phyloP scores from a whole-genome alignment of 2,113 vertebrate species.

The Corythornis vintsioides region DNA sequence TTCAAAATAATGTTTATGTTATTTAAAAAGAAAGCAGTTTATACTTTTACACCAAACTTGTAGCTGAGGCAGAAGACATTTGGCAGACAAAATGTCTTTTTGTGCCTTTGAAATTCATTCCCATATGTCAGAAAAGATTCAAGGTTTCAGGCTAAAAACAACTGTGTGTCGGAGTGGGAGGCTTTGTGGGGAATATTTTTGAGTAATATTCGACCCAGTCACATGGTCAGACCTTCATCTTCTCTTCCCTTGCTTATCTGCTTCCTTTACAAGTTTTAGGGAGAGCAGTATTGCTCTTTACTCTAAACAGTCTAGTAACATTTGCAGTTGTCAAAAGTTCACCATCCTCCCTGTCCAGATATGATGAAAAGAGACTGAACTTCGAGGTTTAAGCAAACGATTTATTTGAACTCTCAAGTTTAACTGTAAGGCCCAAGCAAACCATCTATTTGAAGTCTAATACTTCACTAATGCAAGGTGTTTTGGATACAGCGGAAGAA shows the following conservation, averaged over 20 bases:
- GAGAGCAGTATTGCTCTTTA: not conserved
- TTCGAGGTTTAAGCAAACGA: too few relatives aligned
- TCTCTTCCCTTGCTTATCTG: not conserved
- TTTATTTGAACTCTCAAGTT: too few relatives aligned
- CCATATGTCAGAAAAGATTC: conserved; percentile 61
- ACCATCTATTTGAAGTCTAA: too few relatives aligned
- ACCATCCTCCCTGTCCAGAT: not conserved
- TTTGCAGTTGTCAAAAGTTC: not conserved
- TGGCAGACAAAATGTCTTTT: conserved; percentile 67
- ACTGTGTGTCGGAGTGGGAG: not conserved
- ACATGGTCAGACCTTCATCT: not conserved
- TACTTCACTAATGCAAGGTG: too few relatives aligned
- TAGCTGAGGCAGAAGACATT: conserved; percentile 65
- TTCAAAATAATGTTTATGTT: conserved; percentile 68
- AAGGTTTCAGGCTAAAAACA: conserved; percentile 42
- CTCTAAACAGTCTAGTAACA: not conserved
- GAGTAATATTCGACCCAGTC: not conserved
- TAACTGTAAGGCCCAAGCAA: too few relatives aligned
- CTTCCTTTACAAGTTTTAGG: not conserved
- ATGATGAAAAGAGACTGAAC: too few relatives aligned
- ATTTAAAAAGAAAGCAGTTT: conserved; percentile 70
- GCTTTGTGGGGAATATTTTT: conserved; percentile 28
- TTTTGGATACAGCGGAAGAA: too few relatives aligned
- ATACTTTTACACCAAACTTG: conserved; percentile 68
- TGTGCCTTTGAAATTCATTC: conserved; percentile 68